Evolutionary conservation across 2,113 vertebrate species (phyloP), one percentile per base, ranked within the genome.

Genomic region (Bufo gargarizans): DNA sequence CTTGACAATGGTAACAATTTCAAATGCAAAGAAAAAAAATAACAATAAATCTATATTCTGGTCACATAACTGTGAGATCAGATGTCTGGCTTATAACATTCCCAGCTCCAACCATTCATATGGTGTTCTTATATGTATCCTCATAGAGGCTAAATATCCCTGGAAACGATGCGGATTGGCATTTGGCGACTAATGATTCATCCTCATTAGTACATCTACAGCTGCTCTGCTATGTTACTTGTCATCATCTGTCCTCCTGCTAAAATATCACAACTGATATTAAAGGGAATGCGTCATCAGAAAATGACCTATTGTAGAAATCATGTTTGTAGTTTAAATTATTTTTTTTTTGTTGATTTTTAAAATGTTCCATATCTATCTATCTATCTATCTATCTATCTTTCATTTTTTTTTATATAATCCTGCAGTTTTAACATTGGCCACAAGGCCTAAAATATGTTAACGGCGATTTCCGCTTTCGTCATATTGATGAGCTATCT

Each of bases 221-320:
- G 77, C 50, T n/a, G 10, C 16, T 78, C n/a, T 56, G 50, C 50
- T 22, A 20, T 77, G 17, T 4, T n/a, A 78, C 49, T 78, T 56
- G 77, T 78, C 77, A 50, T 78, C 77, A 56, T 78, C 77, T 78
- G 77, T 12, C 50, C n/a, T 22, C 6, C 49, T 78, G 77, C 77
- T 78, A 16, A 78, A 78, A 20, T 76, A 50, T 11, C 72, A 74
- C 43, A 74, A 47, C 11, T 72, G 33, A 17, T 74, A 74, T 74
- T 74, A 74, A 74, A 16, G 33, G 33, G 33, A 33, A 33, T 33
- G 33, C 33, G 33, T 33, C 33, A 33, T 33, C 33, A 33, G 33
- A 33, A 33, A 33, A 33, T 33, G 33, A 33, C 33, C 33, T 0
- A 33, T 33, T 33, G 33, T 33, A 33, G 33, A 33, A 33, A 33